Percentiles rank a stretch among this genome's conserved stretches.
Evolutionary conservation across 2,797 vertebrate species (phyloP).

Genomic region (Myiotriccus ornatus): DNA sequence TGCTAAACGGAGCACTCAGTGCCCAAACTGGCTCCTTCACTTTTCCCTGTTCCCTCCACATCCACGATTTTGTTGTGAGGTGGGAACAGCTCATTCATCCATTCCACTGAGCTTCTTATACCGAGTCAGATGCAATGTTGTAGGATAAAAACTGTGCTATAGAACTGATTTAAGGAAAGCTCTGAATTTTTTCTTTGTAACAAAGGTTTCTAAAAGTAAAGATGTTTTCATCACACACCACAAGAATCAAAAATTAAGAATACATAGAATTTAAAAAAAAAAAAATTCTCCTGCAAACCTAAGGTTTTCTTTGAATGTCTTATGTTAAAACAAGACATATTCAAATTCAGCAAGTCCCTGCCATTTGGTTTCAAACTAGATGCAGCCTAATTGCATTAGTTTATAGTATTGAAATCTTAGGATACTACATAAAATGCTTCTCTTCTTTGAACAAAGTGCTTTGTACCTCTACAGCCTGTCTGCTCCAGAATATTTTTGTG

Average conservation of each 20-base stretch:
- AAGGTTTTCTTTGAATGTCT: not conserved
- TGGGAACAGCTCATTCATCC: not conserved
- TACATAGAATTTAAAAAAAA: not conserved
- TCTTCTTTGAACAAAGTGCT: not conserved
- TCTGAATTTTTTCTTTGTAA: not conserved
- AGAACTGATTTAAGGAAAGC: not conserved
- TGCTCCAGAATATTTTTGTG: not conserved
- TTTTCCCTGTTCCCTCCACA: not conserved
- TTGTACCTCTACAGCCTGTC: not conserved
- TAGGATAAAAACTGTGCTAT: not conserved
- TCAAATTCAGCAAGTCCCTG: not conserved
- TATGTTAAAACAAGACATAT: not conserved
- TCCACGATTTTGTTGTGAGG: not conserved
- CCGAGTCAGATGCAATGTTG: not conserved
- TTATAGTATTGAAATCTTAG: not conserved
- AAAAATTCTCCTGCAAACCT: not conserved
- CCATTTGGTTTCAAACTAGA: not conserved
- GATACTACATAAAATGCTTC: rapidly evolving
- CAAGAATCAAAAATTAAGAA: not conserved
- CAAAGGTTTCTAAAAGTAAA: not conserved
- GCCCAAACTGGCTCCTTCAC: not conserved
- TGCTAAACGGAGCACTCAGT: not conserved
- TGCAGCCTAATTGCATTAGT: not conserved
- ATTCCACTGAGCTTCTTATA: not conserved
- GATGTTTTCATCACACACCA: not conserved